Conservation (phyloP, 2,888 invertebrate genomes). For the Andrena haemorrhoa region DNA sequence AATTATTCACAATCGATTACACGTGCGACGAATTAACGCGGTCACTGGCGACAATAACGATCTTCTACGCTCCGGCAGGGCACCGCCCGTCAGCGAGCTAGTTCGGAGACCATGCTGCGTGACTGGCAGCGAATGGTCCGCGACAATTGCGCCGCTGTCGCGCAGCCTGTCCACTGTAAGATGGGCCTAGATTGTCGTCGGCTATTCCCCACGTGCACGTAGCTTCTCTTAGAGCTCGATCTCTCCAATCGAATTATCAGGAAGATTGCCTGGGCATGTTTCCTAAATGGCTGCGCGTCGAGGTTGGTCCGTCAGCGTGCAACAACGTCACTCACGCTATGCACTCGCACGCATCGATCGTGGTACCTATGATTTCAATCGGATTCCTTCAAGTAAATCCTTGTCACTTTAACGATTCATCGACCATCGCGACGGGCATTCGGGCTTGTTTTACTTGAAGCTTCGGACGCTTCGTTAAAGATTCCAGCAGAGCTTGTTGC, state of each 20-base stretch:
- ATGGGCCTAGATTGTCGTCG: not conserved
- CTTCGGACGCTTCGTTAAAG: not conserved
- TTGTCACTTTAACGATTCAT: too few relatives aligned
- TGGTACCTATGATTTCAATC: not conserved
- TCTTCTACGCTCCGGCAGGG: conserved; percentile 34
- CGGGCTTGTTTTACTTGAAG: too few relatives aligned
- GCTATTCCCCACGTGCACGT: not conserved
- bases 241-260: conserved; percentile 11
- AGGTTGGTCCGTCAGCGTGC: not conserved
- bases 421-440: too few relatives aligned
- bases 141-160: not conserved
- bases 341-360: not conserved
- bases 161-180: not conserved
- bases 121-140: not conserved
- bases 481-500: not conserved
- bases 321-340: not conserved
- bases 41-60: conserved; percentile 67
- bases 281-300: not conserved
- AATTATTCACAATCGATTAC: conserved; percentile 44
- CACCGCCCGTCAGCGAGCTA: conserved; percentile 20
- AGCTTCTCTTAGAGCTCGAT: conserved; percentile 29
- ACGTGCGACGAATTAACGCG: conserved; percentile 58
- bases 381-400: not conserved
- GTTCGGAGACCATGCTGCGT: conserved; percentile 43
- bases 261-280: not conserved